phyloP scores from a whole-genome alignment of 2,888 invertebrate genomes.

The Acleris literana region DNA sequence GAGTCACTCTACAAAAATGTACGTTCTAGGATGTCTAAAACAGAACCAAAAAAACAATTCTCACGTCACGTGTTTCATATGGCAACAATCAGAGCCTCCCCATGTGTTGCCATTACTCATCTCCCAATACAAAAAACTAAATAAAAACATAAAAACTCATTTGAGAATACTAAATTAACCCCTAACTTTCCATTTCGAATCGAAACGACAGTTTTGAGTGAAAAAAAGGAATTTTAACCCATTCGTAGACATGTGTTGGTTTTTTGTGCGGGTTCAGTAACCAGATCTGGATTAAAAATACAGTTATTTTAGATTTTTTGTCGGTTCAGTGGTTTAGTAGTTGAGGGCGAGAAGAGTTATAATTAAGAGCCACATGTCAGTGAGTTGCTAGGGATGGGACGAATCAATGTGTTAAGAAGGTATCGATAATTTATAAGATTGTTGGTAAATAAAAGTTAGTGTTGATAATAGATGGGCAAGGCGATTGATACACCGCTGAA shows the following conservation, averaged over 20 bases:
- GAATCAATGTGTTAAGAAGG: slow-evolving; percentile 3
- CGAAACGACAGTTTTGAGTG: slow-evolving; percentile 37
- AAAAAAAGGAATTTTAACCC: slow-evolving; percentile 39
- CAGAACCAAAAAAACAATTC: slow-evolving; percentile 29
- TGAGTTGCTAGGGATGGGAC: slow-evolving; percentile 28
- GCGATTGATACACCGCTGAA: too few relatives aligned
- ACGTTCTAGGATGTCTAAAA: slow-evolving; percentile 34
- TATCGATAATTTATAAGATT: neutral
- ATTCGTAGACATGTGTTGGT: slow-evolving; percentile 39
- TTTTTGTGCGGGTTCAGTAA: slow-evolving; percentile 38
- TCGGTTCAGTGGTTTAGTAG: slow-evolving; percentile 35
- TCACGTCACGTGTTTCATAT: slow-evolving; percentile 38
- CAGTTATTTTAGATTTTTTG: slow-evolving; percentile 38
- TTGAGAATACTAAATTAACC: slow-evolving; percentile 37
- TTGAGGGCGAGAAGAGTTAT: slow-evolving; percentile 38
- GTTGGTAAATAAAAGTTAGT: neutral
- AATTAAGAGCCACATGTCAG: slow-evolving; percentile 39
- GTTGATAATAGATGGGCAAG: too few relatives aligned
- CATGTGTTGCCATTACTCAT: slow-evolving; percentile 39
- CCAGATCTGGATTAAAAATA: slow-evolving; percentile 40
- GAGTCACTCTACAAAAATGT: slow-evolving; percentile 20
- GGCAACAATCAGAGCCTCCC: slow-evolving; percentile 34
- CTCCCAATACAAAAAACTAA: slow-evolving; percentile 32
- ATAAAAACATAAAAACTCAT: slow-evolving; percentile 33
- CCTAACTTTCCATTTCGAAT: slow-evolving; percentile 40